Base-by-base conservation (phyloP, 1,140 invertebrate genomes). In the Micrasema longulum region DNA sequence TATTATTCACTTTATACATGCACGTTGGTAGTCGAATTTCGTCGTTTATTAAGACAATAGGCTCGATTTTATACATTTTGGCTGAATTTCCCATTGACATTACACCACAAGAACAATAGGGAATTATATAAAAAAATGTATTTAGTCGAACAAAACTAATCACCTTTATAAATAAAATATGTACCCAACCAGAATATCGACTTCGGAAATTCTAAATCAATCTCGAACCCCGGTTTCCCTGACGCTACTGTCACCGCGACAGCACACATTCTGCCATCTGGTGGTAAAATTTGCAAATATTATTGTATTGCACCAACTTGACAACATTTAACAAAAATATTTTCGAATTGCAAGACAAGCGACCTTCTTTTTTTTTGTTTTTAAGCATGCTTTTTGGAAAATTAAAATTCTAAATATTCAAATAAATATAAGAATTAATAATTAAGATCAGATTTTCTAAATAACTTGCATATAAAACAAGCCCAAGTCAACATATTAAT, bases 1-100 rank as follows among this genome's bases (percentile, higher is more conserved):
- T 86, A 82, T 88, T 90, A 85, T 86, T 88, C 80, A 91, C 80
- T 75, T 79, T 77, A 80, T 91, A 91, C 89, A 91, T 90, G 77
- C 86, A 87, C 70, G 85, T 85, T 16, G 88, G 84, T 45, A 86
- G 76, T 45, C 79, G 73, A 60, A 88, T 80, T 65, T 79, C 73
- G 26, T 82, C 78, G 55, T 85, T 81, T 68, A 86, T 77, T 20
- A 77, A 76, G 53, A 89, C 81, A 65, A 89, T 82, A 62, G 85
- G 87, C 77, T 83, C 87, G 78, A 87, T 26, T 63, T 41, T 63
- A 36, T 70, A 70, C 68, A 70, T 70, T n/a, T 43, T 45, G 16
- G 55, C 18, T 12, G 48, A 12, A 10, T 52, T 52, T 38, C 20
- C 36, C 16, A 60, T 60, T 38, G 41, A 60, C 55, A 60, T 60